Evolutionary conservation across 2,797 vertebrate genomes (phyloP).

Genomic region (Sphenodon punctatus): DNA sequence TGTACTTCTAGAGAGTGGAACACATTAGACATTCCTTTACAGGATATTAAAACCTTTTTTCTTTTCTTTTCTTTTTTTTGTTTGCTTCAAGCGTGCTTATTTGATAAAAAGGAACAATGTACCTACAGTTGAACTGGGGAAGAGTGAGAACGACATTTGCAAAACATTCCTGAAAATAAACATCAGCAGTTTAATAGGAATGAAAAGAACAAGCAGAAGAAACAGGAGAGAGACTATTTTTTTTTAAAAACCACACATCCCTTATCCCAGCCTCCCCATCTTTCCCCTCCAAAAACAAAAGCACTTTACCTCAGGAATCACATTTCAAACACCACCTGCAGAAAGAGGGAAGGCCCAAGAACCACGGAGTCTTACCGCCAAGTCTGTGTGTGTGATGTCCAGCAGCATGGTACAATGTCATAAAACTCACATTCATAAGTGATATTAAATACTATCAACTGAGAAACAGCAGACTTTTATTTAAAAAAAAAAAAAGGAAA

Average conservation of each 20-base stretch:
- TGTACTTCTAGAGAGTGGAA: constrained; percentile 69
- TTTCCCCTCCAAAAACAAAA: constrained; percentile 65
- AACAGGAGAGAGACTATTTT: constrained; percentile 56
- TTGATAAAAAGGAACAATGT: constrained; percentile 88
- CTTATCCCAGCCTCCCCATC: constrained; percentile 59
- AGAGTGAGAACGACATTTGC: constrained; percentile 87
- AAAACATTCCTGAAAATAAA: constrained; percentile 92
- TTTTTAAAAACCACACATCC: constrained; percentile 30
- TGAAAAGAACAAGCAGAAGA: constrained; percentile 75
- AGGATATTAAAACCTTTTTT: constrained; percentile 76
- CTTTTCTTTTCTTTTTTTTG: constrained; percentile 69
- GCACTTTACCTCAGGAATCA: constrained; percentile 80
- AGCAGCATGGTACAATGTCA: constrained; percentile 58
- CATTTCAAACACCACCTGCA: constrained; percentile 78
- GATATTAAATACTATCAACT: constrained; percentile 76
- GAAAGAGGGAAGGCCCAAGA: constrained; percentile 70
- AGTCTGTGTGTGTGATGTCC: constrained; percentile 61
- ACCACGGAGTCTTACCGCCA: constrained; percentile 66
- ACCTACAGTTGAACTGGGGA: constrained; percentile 92
- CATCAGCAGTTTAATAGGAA: constrained; percentile 86
- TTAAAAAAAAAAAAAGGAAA: constrained; percentile 72
- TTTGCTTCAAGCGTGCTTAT: constrained; percentile 83
- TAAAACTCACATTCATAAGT: constrained; percentile 71
- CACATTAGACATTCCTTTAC: constrained; percentile 75
- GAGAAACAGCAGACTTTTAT: constrained; percentile 76